Base-by-base conservation (phyloP, 1,140 invertebrate genomes). In the Belonocnema kinseyi region DNA sequence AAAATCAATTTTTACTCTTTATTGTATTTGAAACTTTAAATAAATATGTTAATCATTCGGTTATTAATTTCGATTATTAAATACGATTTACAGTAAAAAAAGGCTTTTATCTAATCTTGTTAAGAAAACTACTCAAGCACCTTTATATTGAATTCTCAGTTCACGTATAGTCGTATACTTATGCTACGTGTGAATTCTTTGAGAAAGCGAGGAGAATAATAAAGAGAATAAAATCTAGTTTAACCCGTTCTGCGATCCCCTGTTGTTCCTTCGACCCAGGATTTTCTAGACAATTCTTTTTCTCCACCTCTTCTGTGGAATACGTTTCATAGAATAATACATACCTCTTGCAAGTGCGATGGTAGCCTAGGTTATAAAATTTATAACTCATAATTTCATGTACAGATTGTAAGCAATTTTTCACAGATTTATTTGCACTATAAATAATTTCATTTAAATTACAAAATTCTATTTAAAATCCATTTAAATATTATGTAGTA, bases 191-290 rank as follows among this genome's bases (percentile, higher is more conserved):
- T 66, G 61, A 40, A 66, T 66, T 66, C 33, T 66, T 16, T 40
- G 61, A 66, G 61, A 66, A 66, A 66, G 61, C 61, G 26, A 66
- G 61, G 33, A 66, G 61, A 66, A 46, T 66, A 66, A 66, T 66
- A 66, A 66, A 66, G 61, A 66, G 61, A 66, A 66, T 66, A 66
- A 33, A 66, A 66, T 66, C 61, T 66, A 40, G 61, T 66, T 66
- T 66, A 66, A 66, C 61, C 61, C 61, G 61, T 66, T 66, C 26
- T 66, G 14, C 61, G 61, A 33, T 66, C 26, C 61, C 16, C 26
- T 66, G 61, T 66, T 66, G 61, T 66, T 46, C 61, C 6, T 66
- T 46, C 61, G 61, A 66, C 26, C 61, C 61, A 66, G 61, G 26
- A 33, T 66, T 40, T 66, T 66, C 61, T 66, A 61, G 58, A 17